Evolutionary conservation across 2,113 vertebrate genomes (phyloP).

Genomic region (Pitta sordida): DNA sequence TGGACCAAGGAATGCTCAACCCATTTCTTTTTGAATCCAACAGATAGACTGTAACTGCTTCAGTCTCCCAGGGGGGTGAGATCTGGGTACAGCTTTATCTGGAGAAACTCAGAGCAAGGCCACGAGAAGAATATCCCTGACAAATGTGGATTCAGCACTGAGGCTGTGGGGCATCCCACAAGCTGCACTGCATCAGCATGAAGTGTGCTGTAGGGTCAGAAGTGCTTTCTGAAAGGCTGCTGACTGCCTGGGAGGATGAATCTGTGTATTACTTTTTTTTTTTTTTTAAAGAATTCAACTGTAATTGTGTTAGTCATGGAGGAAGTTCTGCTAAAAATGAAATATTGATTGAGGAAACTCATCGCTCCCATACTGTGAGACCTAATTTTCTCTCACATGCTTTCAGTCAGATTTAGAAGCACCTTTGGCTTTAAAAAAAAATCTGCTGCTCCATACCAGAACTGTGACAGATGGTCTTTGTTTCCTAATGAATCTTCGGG

Average conservation of each 20-base stretch:
- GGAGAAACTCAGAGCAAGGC: not conserved
- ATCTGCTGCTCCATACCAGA: not conserved
- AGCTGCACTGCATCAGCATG: not conserved
- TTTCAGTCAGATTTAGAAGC: not conserved
- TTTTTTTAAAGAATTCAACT: not conserved
- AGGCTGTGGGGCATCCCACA: not conserved
- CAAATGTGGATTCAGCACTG: not conserved
- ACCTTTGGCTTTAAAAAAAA: not conserved
- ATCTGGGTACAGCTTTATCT: not conserved
- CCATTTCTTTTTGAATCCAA: not conserved
- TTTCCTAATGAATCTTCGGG: slow-evolving; percentile 22
- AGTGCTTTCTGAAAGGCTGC: not conserved
- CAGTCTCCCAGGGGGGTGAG: not conserved
- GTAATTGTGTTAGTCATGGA: not conserved
- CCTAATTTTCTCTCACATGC: not conserved
- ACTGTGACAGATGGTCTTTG: slow-evolving; percentile 42
- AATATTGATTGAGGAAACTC: not conserved
- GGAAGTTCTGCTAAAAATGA: not conserved
- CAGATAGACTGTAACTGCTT: not conserved
- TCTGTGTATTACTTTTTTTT: not conserved
- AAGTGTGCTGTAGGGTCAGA: not conserved
- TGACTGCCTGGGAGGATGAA: not conserved
- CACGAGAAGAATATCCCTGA: not conserved
- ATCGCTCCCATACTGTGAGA: not conserved
- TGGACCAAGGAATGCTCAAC: not conserved